Conservation (phyloP, 2,797 vertebrate genomes). For the Falco berigora region DNA sequence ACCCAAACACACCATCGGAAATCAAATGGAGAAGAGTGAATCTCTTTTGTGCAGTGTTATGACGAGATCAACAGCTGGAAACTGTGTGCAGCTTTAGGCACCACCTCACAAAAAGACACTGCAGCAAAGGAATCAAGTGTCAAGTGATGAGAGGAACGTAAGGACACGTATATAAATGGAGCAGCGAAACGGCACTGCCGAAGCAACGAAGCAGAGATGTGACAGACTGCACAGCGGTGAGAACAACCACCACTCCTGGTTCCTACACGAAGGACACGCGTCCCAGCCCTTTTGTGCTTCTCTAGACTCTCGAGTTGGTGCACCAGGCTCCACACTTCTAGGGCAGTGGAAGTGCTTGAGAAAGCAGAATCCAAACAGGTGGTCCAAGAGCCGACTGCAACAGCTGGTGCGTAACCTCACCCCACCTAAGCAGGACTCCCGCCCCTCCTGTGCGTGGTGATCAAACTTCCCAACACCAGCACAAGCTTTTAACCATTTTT, state of each 20-base stretch:
- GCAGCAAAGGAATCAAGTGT: neutral
- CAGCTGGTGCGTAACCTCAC: neutral
- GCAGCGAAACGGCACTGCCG: neutral
- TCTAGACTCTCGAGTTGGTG: neutral
- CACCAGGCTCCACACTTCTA: neutral
- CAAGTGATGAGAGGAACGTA: neutral
- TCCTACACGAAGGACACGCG: neutral
- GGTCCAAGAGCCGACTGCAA: neutral
- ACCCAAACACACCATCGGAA: neutral
- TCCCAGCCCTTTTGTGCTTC: neutral
- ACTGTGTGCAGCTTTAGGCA: neutral
- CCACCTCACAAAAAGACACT: neutral
- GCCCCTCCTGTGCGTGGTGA: fast-evolving
- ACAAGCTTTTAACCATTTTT: fast-evolving
- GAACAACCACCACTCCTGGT: neutral
- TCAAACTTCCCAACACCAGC: neutral
- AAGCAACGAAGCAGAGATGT: neutral
- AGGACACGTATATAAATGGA: fast-evolving
- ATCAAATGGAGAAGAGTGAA: neutral
- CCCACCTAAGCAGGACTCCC: neutral
- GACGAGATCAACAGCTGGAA: neutral
- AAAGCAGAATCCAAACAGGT: neutral
- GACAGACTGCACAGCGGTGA: fast-evolving
- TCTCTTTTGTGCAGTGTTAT: neutral
- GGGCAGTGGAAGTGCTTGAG: fast-evolving